Evolutionary conservation across 2,888 invertebrate species (phyloP), one percentile per base, ranked within the genome.

Genomic region (Carterocephalus palaemon): DNA sequence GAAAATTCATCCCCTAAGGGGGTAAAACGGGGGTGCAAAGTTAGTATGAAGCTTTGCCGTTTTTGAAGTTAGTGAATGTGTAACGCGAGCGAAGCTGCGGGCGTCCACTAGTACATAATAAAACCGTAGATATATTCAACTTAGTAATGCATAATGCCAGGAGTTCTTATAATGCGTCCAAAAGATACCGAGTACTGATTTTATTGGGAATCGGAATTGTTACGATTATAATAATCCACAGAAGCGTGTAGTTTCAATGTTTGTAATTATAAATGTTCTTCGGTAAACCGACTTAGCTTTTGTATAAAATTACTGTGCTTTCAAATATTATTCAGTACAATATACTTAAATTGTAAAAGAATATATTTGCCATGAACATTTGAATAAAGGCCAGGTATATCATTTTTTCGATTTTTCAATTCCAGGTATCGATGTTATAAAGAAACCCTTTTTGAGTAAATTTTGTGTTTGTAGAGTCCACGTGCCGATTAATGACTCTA

Each of bases 401-500:
- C 46, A 36, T 36, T 47, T 40, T 49, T 42, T 46, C 54, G 64
- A 64, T 60, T 56, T 56, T 46, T 53, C 47, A 59, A 61, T 82
- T 78, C 81, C 54, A 16, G 61, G 81, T 42, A 78, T 79, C 28
- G 45, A 46, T 56, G 53, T 58, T 57, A 55, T 55, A 58, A 54
- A 48, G 54, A 65, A 78, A 67, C 74, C 79, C 73, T 74, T 82
- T 77, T 72, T 49, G 57, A 64, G 62, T 61, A 52, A 60, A 67
- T 59, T 61, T 61, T 61, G 66, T 67, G 62, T 47, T 49, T 37
- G 29, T 37, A 45, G 47, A 50, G 58, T 67, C 70, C 81, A 77
- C 81, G 80, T 73, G 82, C 76, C 79, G 76, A 76, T 81, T 81
- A 78, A 75, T 62, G 59, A 47, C 31, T 56, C 49, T 55, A 59